Evolutionary conservation across 1,140 invertebrate species (phyloP).

Genomic region (Aphidius ervi): DNA sequence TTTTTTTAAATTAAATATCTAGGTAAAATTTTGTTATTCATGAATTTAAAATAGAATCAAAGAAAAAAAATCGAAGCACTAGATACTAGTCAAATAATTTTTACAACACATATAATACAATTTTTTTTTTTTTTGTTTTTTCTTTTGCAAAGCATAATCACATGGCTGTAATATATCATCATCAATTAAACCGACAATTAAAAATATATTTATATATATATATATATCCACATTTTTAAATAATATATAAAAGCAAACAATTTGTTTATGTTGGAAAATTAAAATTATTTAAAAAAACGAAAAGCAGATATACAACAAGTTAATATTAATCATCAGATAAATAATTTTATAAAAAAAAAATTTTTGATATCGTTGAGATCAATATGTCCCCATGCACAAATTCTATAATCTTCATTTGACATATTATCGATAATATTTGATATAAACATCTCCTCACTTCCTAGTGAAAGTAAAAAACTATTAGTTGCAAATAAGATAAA

Average conservation of each 20-base stretch:
- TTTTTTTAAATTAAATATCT: constrained; percentile 14
- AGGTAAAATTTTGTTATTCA: background rate
- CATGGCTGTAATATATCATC: constrained; percentile 29
- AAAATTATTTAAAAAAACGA: no score
- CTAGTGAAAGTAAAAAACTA: constrained; percentile 54
- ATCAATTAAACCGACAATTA: constrained; percentile 16
- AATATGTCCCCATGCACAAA: constrained; percentile 47
- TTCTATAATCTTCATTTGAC: constrained; percentile 41
- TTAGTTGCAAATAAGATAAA: constrained; percentile 45
- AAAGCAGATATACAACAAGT: no score
- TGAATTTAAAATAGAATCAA: constrained; percentile 1
- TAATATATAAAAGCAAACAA: background rate
- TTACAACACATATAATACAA: constrained; percentile 32
- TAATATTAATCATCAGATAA: background rate
- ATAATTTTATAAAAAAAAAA: no score
- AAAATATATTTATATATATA: background rate
- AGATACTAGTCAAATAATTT: constrained; percentile 21
- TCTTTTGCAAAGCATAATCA: constrained; percentile 38
- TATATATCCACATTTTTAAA: background rate
- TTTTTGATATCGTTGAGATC: constrained; percentile 32
- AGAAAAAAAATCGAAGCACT: constrained; percentile 10
- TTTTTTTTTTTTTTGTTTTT: constrained; percentile 23
- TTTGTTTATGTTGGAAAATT: no score
- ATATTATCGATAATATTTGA: constrained; percentile 17
- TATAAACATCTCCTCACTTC: constrained; percentile 32